Percentiles rank a stretch among this genome's conserved stretches.
phyloP scores from a whole-genome alignment of 2,797 vertebrate genomes.

The Poeciliopsis infans region DNA sequence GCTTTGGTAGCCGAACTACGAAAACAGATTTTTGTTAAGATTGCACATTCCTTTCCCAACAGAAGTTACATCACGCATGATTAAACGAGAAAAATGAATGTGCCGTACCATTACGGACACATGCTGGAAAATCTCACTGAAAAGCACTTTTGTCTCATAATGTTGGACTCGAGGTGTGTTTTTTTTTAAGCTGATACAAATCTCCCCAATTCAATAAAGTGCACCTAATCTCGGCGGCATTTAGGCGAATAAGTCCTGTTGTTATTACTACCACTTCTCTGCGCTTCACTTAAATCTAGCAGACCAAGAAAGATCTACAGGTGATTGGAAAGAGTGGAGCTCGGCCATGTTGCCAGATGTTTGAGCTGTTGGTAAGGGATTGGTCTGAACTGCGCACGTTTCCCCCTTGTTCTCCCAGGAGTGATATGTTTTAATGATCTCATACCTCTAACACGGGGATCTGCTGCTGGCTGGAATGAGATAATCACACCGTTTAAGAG shows the following conservation, averaged over 20 bases:
- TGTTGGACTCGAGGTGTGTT: constrained; percentile 9
- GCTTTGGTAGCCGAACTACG: background rate
- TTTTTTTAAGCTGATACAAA: constrained; percentile 42
- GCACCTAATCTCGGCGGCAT: constrained; percentile 36
- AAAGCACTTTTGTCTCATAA: constrained; percentile 50
- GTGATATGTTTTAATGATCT: constrained; percentile 8
- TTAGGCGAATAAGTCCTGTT: constrained; percentile 44
- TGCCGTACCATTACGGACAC: background rate
- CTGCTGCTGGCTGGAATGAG: background rate
- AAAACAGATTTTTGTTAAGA: constrained; percentile 1
- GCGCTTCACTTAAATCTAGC: constrained; percentile 49
- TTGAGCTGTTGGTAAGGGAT: constrained; percentile 3
- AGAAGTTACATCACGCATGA: background rate
- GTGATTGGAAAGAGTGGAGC: constrained; percentile 61
- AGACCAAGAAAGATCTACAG: constrained; percentile 57
- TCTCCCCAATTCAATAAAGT: constrained; percentile 52
- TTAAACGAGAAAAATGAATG: background rate
- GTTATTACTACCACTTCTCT: constrained; percentile 58
- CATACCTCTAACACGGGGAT: background rate
- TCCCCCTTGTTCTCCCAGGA: background rate
- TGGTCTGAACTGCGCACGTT: background rate
- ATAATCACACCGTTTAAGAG: background rate
- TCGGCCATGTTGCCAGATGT: constrained; percentile 34
- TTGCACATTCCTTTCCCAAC: background rate
- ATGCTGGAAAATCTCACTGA: background rate